Conservation (phyloP, 2,888 invertebrate genomes). For the Cephus nigrinus region DNA sequence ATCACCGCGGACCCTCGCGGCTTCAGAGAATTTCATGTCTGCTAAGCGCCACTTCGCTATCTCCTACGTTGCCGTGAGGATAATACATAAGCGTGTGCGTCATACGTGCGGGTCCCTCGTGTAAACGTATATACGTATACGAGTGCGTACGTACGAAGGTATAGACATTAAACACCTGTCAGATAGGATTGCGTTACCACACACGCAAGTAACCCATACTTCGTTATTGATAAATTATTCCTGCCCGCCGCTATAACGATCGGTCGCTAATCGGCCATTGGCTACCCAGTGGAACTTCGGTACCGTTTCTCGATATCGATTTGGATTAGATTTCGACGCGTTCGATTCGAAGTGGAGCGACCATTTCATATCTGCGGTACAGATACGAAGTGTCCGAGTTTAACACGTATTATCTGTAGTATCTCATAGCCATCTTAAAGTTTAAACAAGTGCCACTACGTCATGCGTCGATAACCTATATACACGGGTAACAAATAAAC, state of each 20-base stretch:
- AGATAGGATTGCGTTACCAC: background rate
- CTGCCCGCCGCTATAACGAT: background rate
- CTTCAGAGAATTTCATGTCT: background rate
- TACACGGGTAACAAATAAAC: background rate
- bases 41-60: background rate
- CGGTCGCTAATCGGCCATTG: background rate
- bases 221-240: slow-evolving; percentile 1
- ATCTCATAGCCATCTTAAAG: background rate
- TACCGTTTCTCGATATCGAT: background rate
- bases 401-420: background rate
- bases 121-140: background rate
- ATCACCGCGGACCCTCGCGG: slow-evolving; percentile 1
- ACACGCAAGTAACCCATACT: background rate
- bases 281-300: background rate
- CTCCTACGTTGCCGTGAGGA: background rate
- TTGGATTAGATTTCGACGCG: background rate
- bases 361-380: background rate
- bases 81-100: background rate
- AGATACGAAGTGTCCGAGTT: background rate
- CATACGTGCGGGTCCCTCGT: background rate
- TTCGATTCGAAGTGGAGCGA: background rate
- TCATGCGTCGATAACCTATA: background rate
- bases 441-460: background rate
- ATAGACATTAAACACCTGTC: background rate
- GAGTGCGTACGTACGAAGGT: background rate